These are phyloP conservation scores for Phortica magna DNA, from an alignment of 2,888 invertebrate species.

Conservation along the genomic window DNA sequence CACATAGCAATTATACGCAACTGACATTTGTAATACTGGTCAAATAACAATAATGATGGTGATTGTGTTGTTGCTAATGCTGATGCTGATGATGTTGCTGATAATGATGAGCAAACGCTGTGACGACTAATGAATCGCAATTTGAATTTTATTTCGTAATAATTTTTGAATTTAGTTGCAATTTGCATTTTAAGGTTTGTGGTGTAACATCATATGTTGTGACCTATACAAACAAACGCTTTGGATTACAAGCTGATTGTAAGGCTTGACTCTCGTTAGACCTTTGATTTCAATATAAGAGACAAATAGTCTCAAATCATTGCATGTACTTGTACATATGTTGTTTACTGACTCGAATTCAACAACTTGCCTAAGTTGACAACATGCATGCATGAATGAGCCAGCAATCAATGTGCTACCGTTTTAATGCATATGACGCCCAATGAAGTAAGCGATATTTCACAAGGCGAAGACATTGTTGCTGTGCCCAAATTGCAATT, in stretches of 20 bases:
- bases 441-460: background rate
- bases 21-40: background rate
- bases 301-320: no score
- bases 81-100: background rate
- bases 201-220: no score
- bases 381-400: background rate
- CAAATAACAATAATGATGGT: background rate
- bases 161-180: background rate
- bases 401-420: background rate
- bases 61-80: background rate
- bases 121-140: constrained; percentile 8
- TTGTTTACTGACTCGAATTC: background rate
- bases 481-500: background rate
- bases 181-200: background rate
- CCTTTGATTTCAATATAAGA: no score
- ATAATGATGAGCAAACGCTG: background rate
- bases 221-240: no score
- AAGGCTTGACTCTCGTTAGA: no score
- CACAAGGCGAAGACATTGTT: background rate
- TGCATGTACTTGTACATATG: no score
- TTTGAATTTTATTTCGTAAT: background rate
- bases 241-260: no score
- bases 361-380: background rate
- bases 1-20: background rate
- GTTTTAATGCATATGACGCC: background rate